These are phyloP conservation scores for Monochamus alternatus DNA, from an alignment of 2,888 invertebrate species.

Conservation along the genomic window DNA sequence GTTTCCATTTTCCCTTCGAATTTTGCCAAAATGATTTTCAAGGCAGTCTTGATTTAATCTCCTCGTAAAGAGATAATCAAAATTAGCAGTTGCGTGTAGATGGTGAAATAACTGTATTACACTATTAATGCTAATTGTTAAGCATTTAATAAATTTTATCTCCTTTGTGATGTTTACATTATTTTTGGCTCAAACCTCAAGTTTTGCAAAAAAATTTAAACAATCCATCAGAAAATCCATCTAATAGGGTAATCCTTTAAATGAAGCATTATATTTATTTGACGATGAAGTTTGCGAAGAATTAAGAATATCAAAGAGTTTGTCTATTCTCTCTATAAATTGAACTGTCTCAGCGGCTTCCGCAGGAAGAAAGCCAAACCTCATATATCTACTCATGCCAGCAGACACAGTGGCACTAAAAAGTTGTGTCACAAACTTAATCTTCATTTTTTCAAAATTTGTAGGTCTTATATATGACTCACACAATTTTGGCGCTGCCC, in stretches of 20 bases:
- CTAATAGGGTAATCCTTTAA: too few species aligned
- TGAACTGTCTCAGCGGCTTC: slow-evolving; percentile 1
- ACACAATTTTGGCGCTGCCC: slow-evolving; percentile 15
- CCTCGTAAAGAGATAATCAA: not conserved
- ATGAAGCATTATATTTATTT: slow-evolving; percentile 10
- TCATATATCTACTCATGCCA: slow-evolving; percentile 13
- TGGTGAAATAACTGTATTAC: not conserved
- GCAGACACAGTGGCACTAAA: slow-evolving; percentile 37
- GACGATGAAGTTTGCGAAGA: slow-evolving; percentile 3
- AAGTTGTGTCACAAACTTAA: slow-evolving; percentile 44
- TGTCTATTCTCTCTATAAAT: slow-evolving; percentile 6
- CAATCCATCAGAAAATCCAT: not conserved
- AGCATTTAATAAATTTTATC: not conserved
- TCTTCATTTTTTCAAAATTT: slow-evolving; percentile 51
- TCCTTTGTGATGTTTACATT: not conserved
- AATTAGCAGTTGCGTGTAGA: not conserved
- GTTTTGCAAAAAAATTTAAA: not conserved
- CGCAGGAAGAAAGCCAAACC: slow-evolving; percentile 15
- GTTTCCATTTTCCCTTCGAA: not conserved
- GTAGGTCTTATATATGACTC: slow-evolving; percentile 34
- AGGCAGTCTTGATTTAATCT: not conserved
- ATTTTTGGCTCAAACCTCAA: not conserved
- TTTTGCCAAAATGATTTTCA: not conserved
- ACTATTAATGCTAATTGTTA: not conserved
- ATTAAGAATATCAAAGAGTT: slow-evolving; percentile 5